These are phyloP conservation scores for Cotesia congregata DNA, from an alignment of 2,888 invertebrate species.

Conservation along the genomic window DNA sequence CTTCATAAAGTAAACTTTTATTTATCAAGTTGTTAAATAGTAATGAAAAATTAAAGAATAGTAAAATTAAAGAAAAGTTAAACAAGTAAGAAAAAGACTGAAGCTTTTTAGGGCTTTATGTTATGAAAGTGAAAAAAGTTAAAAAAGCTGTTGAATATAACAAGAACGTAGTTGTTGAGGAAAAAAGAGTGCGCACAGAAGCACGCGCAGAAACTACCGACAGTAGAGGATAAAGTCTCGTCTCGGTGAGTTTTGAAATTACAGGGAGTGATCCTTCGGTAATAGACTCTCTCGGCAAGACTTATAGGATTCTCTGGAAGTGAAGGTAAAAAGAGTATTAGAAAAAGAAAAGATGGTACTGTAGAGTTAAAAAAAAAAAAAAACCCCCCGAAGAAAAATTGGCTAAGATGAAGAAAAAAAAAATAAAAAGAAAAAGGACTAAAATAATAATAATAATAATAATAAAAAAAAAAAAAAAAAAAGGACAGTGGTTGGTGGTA, in stretches of 20 bases:
- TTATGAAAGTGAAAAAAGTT: neutral
- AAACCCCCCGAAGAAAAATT: neutral
- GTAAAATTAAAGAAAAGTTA: neutral
- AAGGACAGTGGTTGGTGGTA: conserved; percentile 8
- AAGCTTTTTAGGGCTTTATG: neutral
- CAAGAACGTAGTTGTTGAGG: neutral
- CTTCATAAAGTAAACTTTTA: neutral
- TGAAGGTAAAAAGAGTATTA: conserved; percentile 39
- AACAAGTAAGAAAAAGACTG: neutral
- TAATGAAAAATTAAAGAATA: neutral
- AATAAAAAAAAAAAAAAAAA: too few relatives aligned
- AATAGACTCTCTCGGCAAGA: conserved; percentile 63
- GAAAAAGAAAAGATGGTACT: conserved; percentile 21
- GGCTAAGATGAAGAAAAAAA: neutral
- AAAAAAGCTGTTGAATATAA: neutral
- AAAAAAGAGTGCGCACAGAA: conserved; percentile 4
- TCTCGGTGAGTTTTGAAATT: conserved; percentile 62
- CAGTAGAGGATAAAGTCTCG: conserved; percentile 41
- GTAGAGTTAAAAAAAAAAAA: conserved; percentile 5
- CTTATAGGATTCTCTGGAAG: conserved; percentile 60
- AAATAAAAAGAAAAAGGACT: conserved; percentile 1
- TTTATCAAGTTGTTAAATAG: too few relatives aligned
- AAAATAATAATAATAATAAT: too few relatives aligned
- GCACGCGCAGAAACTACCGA: conserved; percentile 14
- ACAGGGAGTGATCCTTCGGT: conserved; percentile 62